A percentile compares a stretch with the other conserved stretches of the same genome.
These are phyloP conservation scores for Caenorhabditis inopinata DNA, from an alignment of 1,140 invertebrate species.

Conservation along the genomic window DNA sequence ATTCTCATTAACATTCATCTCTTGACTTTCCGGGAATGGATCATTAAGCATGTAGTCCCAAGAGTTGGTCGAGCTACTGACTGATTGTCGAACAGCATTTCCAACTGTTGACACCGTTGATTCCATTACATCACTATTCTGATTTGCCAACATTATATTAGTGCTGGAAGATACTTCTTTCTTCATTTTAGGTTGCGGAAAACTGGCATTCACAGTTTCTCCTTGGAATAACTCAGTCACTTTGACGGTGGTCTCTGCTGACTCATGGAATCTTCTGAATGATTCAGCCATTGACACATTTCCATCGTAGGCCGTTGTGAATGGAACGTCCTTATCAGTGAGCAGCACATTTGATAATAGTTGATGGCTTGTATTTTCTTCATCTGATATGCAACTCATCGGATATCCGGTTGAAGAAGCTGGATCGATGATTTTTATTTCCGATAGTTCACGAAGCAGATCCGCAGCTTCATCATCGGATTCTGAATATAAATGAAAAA, in stretches of 20 bases:
- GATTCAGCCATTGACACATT: slow-evolving; percentile 22
- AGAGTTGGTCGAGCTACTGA: background rate
- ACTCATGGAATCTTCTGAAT: slow-evolving; percentile 40
- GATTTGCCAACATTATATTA: slow-evolving; percentile 8
- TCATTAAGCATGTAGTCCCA: slow-evolving; percentile 43
- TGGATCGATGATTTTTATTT: slow-evolving; percentile 3
- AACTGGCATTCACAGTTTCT: background rate
- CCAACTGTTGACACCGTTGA: slow-evolving; percentile 5
- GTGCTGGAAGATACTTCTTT: background rate
- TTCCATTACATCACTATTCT: background rate
- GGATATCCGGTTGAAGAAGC: slow-evolving; percentile 1
- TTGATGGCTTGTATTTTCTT: slow-evolving; percentile 13
- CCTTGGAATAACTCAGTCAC: slow-evolving; percentile 26
- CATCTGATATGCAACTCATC: background rate
- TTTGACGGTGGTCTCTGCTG: slow-evolving; percentile 36
- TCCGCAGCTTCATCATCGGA: background rate
- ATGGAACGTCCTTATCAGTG: slow-evolving; percentile 7
- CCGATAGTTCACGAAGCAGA: background rate
- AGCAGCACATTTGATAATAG: background rate
- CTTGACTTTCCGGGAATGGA: slow-evolving; percentile 36
- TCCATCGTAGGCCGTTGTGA: slow-evolving; percentile 24
- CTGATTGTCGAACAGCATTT: background rate
- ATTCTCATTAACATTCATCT: slow-evolving; percentile 36
- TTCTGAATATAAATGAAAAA: background rate
- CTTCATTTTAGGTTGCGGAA: background rate